phyloP scores from a whole-genome alignment of 2,113 vertebrate genomes.

The Pterocles gutturalis region DNA sequence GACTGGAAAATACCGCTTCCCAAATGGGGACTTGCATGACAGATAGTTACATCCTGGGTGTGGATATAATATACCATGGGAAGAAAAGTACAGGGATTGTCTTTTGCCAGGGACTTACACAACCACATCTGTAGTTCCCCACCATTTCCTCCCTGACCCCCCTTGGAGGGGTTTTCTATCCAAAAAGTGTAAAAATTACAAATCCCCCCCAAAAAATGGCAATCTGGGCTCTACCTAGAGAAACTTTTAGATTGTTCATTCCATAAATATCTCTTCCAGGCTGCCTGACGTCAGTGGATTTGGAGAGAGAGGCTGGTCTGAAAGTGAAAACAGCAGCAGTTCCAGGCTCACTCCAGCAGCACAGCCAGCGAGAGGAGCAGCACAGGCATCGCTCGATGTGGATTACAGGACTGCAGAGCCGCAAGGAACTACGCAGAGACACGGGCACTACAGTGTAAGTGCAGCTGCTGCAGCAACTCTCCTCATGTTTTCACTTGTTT shows the following conservation, averaged over 20 bases:
- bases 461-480: conserved; percentile 4
- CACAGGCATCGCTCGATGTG: conserved; percentile 28
- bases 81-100: conserved; percentile 34
- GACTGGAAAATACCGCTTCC: conserved; percentile 28
- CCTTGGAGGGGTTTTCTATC: background rate
- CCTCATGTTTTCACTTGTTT: background rate
- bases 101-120: conserved; percentile 9
- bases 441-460: conserved; percentile 55
- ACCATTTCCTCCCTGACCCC: background rate
- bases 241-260: conserved; percentile 61
- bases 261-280: conserved; percentile 76
- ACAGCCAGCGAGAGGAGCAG: conserved; percentile 11
- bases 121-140: conserved; percentile 11
- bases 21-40: conserved; percentile 36
- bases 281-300: conserved; percentile 78
- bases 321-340: conserved; percentile 71
- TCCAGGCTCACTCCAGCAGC: conserved; percentile 7
- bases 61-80: conserved; percentile 37
- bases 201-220: background rate
- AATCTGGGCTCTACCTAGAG: conserved; percentile 66
- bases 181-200: conserved; percentile 55
- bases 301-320: conserved; percentile 60
- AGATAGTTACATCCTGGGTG: conserved; percentile 51
- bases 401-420: conserved; percentile 53
- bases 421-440: background rate